Percentiles rank a stretch among this genome's conserved stretches.
Evolutionary conservation across 2,888 invertebrate species (phyloP).

Genomic region (Elegia similella): DNA sequence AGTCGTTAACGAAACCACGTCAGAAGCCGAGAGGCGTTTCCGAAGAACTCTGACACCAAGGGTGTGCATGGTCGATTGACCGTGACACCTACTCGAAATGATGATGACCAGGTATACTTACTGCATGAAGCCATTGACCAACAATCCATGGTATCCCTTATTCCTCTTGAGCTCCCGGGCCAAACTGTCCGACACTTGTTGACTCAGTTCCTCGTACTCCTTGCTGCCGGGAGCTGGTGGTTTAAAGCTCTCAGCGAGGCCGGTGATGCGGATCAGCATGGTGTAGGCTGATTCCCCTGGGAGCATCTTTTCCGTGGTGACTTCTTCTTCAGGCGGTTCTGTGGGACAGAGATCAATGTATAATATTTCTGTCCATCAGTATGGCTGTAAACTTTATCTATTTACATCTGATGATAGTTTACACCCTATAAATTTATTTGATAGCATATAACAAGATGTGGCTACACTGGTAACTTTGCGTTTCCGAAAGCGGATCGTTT

Average conservation of each 20-base stretch:
- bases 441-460: too few relatives aligned
- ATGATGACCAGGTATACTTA: constrained; percentile 53
- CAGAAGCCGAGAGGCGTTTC: too few relatives aligned
- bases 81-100: too few relatives aligned
- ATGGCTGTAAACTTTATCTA: too few relatives aligned
- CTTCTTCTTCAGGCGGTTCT: constrained; percentile 81
- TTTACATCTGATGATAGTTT: too few relatives aligned
- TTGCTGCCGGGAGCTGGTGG: constrained; percentile 87
- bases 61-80: too few relatives aligned
- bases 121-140: constrained; percentile 87
- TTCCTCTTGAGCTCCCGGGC: constrained; percentile 35
- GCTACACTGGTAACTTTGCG: too few relatives aligned
- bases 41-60: too few relatives aligned
- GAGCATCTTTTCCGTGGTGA: constrained; percentile 80
- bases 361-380: not conserved
- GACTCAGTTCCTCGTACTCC: constrained; percentile 87
- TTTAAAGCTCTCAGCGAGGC: constrained; percentile 88
- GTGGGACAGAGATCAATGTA: constrained; percentile 14
- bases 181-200: constrained; percentile 59
- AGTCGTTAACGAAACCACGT: too few relatives aligned
- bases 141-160: constrained; percentile 86
- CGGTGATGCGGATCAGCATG: constrained; percentile 87
- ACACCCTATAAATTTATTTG: too few relatives aligned
- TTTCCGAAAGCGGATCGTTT: too few relatives aligned
- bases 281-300: constrained; percentile 87